Evolutionary conservation across 2,888 invertebrate species (phyloP).

Genomic region (Drosophila basisetae): DNA sequence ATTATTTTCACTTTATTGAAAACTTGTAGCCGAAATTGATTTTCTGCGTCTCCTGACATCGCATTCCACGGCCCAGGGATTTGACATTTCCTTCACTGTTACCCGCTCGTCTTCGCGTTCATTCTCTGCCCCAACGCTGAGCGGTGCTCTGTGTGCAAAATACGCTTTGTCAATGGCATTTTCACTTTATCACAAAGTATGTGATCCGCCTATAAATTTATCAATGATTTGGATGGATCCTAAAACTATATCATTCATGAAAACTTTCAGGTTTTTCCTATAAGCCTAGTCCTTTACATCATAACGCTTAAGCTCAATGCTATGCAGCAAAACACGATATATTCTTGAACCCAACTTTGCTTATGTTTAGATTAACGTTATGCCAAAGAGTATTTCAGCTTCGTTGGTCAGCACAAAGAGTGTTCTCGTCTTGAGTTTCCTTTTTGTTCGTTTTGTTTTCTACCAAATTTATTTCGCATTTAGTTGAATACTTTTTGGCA

Average conservation of each 20-base stretch:
- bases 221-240: not conserved
- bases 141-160: not conserved
- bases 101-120: constrained; percentile 29
- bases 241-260: not conserved
- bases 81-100: constrained; percentile 70
- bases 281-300: not conserved
- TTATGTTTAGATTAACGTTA: not conserved
- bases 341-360: not conserved
- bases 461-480: constrained; percentile 78
- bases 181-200: not conserved
- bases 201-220: not conserved
- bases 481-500: constrained; percentile 77
- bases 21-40: constrained; percentile 80
- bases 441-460: constrained; percentile 61
- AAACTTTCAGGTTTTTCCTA: not conserved
- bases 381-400: constrained; percentile 14
- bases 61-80: constrained; percentile 71
- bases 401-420: not conserved
- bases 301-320: not conserved
- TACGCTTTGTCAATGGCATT: not conserved
- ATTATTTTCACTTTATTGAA: constrained; percentile 81
- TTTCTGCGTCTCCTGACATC: constrained; percentile 71
- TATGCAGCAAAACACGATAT: not conserved
- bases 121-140: constrained; percentile 6
- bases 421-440: not conserved